Evolutionary conservation across 2,113 vertebrate genomes (phyloP).

Genomic region (Martes martes): DNA sequence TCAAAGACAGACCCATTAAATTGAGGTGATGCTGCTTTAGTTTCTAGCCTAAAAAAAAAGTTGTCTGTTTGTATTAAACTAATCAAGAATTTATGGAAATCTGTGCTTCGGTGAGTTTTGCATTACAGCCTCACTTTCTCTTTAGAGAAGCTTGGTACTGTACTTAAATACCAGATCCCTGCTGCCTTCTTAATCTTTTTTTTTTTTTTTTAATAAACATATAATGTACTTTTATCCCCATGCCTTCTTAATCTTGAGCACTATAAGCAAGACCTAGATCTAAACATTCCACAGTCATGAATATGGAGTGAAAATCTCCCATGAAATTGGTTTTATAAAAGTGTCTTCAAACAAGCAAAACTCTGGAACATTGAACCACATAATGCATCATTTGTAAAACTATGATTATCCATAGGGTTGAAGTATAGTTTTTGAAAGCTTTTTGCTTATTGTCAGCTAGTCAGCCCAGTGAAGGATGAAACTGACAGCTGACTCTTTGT

Average conservation of each 20-base stretch:
- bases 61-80: not conserved
- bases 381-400: not conserved
- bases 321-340: not conserved
- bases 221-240: too few species aligned
- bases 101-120: not conserved
- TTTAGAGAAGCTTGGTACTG: not conserved
- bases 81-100: not conserved
- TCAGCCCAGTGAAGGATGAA: not conserved
- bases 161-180: not conserved
- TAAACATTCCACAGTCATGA: not conserved
- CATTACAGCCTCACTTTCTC: not conserved
- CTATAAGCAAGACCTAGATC: not conserved
- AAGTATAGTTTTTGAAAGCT: not conserved
- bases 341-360: not conserved
- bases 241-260: not conserved
- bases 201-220: too few species aligned
- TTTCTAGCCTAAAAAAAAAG: not conserved
- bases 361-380: not conserved
- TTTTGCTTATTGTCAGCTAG: not conserved
- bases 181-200: not conserved
- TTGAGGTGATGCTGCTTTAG: not conserved
- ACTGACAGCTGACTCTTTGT: not conserved
- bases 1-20: not conserved
- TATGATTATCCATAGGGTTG: not conserved
- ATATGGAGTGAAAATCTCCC: not conserved